Evolutionary conservation across 2,888 invertebrate genomes (phyloP), one percentile per base, ranked within the genome.

Genomic region (Eugnorisma glareosa): DNA sequence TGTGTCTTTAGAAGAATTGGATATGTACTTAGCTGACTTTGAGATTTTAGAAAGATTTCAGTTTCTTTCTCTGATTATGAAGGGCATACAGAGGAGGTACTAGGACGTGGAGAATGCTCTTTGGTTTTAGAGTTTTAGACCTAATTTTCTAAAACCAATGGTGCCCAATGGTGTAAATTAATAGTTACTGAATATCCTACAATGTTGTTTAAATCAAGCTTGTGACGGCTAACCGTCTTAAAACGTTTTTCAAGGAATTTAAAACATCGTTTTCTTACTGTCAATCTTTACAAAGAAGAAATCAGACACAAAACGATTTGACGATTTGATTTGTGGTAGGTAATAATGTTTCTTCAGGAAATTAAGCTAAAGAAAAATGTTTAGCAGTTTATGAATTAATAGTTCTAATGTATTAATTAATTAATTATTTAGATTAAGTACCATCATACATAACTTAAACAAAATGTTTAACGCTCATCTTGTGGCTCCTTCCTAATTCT

Each of bases 401-500:
- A 73, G 28, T 31, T 5, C 24, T n/a, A 24, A n/a, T 54, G n/a
- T 40, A 35, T 43, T 45, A 43, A 45, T 68, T 43, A 43, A 31
- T 43, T 18, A 31, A 51, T 51, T 2, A 31, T 45, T 45, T 5
- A 31, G 3, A 31, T 70, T n/a, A 35, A 51, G 11, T 18, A 63
- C 51, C 18, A 7, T n/a, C 24, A 11, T 37, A 66, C 24, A 11
- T 37, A 66, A 21, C 11, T 54, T 1, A 11, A 24, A 28, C 18
- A 24, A 37, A 31, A n/a, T 15, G 0, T 35, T 37, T 4, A 28
- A 40, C 77, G 77, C 81, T 7, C 13, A 54, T 77, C 57, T 81
- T 4, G 15, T 67, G 59, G 77, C 86, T 57, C 51, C 37, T 61
- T 57, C 48, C 3, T 75, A 81, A 88, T 74, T 79, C 84, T 82